These are phyloP conservation scores for Pocillopora verrucosa DNA, from an alignment of 64 coral and sea anemone genomes.

Conservation along the genomic window DNA sequence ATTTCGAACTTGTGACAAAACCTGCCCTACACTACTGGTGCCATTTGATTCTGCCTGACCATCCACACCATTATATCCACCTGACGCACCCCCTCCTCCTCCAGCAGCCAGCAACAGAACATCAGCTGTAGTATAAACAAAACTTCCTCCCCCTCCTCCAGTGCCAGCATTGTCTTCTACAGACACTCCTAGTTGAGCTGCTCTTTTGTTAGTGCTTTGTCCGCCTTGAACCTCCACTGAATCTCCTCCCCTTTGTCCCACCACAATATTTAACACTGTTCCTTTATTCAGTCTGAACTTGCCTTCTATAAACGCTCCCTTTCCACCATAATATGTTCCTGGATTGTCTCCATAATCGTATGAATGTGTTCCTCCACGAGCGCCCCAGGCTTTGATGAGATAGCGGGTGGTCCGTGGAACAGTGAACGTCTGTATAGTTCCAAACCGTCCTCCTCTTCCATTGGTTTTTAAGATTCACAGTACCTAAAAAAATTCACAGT, in stretches of 20 bases:
- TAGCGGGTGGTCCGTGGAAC: constrained; percentile 17
- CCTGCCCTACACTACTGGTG: too few relatives aligned
- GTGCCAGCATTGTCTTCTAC: constrained; percentile 51
- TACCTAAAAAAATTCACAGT: too few relatives aligned
- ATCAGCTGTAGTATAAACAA: constrained; percentile 44
- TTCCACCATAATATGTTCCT: too few relatives aligned
- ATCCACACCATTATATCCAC: neutral
- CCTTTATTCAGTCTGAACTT: neutral
- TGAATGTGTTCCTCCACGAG: neutral
- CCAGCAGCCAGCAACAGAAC: constrained; percentile 11
- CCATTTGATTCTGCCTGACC: too few relatives aligned
- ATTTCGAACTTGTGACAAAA: too few relatives aligned
- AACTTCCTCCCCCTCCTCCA: constrained; percentile 56
- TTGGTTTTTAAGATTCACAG: too few relatives aligned
- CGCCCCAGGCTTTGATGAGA: constrained; percentile 34
- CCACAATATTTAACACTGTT: constrained; percentile 48
- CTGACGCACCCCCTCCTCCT: too few relatives aligned
- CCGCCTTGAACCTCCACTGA: constrained; percentile 39
- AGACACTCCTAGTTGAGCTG: constrained; percentile 32
- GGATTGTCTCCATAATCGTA: too few relatives aligned
- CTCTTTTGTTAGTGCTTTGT: constrained; percentile 9
- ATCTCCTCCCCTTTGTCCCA: constrained; percentile 38
- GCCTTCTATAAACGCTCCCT: too few relatives aligned
- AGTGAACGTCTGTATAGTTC: constrained; percentile 4
- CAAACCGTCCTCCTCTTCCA: neutral